Evolutionary conservation across 2,888 invertebrate genomes (phyloP).

Genomic region (Ormyrus thymus): DNA sequence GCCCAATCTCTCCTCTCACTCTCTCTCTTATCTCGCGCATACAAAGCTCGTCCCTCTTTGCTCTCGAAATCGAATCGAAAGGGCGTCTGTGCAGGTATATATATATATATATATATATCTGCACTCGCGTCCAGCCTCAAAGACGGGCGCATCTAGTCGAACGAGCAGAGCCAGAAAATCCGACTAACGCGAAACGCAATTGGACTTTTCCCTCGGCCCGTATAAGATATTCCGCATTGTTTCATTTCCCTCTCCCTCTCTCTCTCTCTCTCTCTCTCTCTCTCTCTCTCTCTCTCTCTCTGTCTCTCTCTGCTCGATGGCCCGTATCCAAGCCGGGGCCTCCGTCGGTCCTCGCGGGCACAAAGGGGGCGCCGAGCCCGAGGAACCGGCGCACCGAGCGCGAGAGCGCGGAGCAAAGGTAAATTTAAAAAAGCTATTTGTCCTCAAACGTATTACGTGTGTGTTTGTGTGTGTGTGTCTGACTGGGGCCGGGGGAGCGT

Average conservation of each 20-base stretch:
- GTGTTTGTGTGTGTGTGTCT: slow-evolving; percentile 30
- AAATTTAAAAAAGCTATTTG: slow-evolving; percentile 62
- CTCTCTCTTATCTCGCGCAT: background rate
- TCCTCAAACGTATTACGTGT: slow-evolving; percentile 58
- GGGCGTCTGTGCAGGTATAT: background rate
- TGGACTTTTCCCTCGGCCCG: slow-evolving; percentile 57
- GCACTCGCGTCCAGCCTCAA: background rate
- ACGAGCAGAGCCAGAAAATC: slow-evolving; percentile 42
- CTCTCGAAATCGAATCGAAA: slow-evolving; percentile 40
- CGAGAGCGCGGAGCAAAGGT: slow-evolving; percentile 45
- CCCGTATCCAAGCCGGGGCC: slow-evolving; percentile 64
- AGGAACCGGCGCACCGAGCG: background rate
- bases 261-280: no score
- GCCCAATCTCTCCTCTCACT: slow-evolving; percentile 20
- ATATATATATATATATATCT: background rate
- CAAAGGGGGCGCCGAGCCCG: background rate
- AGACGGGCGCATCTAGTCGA: slow-evolving; percentile 1
- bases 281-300: slow-evolving; percentile 25
- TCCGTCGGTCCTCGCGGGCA: background rate
- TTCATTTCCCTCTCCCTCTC: slow-evolving; percentile 61
- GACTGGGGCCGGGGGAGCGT: no score
- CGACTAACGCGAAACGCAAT: slow-evolving; percentile 46
- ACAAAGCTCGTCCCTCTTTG: slow-evolving; percentile 16
- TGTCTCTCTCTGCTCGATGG: slow-evolving; percentile 57
- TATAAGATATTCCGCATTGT: slow-evolving; percentile 65